Evolutionary conservation across 2,888 invertebrate species (phyloP).

Genomic region (Osmoderma eremita): DNA sequence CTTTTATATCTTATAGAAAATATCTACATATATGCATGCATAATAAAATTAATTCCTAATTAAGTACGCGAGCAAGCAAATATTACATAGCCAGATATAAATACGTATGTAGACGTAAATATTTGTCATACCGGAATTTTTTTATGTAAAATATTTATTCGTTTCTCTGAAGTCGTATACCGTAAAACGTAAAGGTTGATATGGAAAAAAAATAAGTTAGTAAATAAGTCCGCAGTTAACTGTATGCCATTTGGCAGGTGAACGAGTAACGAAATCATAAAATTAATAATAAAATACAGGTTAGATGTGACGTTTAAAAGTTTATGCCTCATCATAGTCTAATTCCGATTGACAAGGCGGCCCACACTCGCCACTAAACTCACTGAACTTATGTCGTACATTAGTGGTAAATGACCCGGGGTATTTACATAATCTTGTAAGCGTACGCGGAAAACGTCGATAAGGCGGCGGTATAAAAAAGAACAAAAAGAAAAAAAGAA

Average conservation of each 20-base stretch:
- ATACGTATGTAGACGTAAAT: constrained; percentile 13
- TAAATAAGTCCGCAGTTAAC: constrained; percentile 21
- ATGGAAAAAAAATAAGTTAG: constrained; percentile 24
- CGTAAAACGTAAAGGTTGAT: constrained; percentile 13
- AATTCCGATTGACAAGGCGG: constrained; percentile 48
- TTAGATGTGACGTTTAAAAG: constrained; percentile 47
- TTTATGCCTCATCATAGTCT: constrained; percentile 46
- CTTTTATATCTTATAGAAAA: constrained; percentile 12
- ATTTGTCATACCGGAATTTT: constrained; percentile 25
- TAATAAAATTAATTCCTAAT: constrained; percentile 19
- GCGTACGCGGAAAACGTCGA: constrained; percentile 40
- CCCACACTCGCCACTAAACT: constrained; percentile 46
- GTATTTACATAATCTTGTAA: constrained; percentile 45
- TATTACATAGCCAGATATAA: neutral
- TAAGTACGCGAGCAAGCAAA: constrained; percentile 8
- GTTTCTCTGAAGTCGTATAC: constrained; percentile 5
- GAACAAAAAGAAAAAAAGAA: constrained; percentile 6
- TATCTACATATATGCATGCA: neutral
- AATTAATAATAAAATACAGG: constrained; percentile 44
- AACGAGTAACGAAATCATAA: constrained; percentile 36
- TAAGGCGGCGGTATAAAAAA: constrained; percentile 15
- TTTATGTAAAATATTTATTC: constrained; percentile 24
- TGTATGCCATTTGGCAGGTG: constrained; percentile 34
- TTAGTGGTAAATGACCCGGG: constrained; percentile 44
- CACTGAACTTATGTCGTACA: constrained; percentile 46